Evolutionary conservation across 2,888 invertebrate genomes (phyloP), one percentile per base, ranked within the genome.

Genomic region (Scaptodrosophila latifasciaeformis): DNA sequence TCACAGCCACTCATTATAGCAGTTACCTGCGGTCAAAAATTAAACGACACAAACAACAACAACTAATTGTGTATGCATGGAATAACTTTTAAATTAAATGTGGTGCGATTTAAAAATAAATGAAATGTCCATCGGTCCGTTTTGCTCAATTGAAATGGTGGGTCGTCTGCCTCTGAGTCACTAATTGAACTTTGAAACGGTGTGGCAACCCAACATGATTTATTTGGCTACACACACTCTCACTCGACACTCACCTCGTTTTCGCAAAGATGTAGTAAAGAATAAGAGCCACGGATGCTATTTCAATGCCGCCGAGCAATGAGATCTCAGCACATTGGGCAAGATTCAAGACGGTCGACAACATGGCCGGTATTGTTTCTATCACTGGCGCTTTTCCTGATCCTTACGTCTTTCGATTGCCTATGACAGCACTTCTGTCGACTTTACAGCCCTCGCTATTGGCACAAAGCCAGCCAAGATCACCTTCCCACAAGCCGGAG

Each of bases 241-340:
- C 30, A 24, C 17, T n/a, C 40, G 7, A 15, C 15, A 67, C 75
- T 74, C 69, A 85, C 85, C 85, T 84, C 57, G 85, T 85, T 65
- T 84, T 85, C 31, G 85, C 83, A 62, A 84, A 85, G 44, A 86
- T 79, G 62, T 83, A 86, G 66, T 86, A 85, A 17, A 86, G 69
- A 58, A 85, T 75, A 34, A 84, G 70, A 44, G 82, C 82, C 46
- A 85, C 81, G 27, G 85, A 86, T 56, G 83, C 81, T 48, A 81
- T 80, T 70, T 85, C 85, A 53, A 86, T 76, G 62, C 82, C 79
- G 42, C 86, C 85, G 24, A 86, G 63, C 62, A 86, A 52, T 10
- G 84, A 83, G 49, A 85, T 83, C 62, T 81, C 84, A 51, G 83
- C 72, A 51, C 80, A 79, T 60, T 84, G 84, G 59, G 69, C 67